phyloP scores from a whole-genome alignment of 1,140 invertebrate genomes.

The Lepidurus arcticus region DNA sequence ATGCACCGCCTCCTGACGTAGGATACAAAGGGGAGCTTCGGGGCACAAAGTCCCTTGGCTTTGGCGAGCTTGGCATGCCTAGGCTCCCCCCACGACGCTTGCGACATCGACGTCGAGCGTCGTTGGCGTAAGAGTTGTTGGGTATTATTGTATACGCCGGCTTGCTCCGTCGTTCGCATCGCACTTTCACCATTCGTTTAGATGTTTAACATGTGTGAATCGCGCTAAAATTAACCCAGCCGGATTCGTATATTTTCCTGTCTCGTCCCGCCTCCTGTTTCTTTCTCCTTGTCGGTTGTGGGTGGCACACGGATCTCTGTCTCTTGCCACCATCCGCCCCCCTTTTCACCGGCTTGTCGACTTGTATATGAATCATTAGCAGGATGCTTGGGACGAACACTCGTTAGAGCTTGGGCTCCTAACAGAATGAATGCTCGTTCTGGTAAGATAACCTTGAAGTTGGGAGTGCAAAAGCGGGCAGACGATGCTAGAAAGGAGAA shows the following conservation, averaged over 20 bases:
- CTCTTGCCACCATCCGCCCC: not conserved
- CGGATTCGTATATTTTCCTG: not conserved
- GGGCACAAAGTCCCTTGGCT: too few relatives aligned
- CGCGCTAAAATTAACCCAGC: not conserved
- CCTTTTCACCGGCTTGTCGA: conserved; percentile 2
- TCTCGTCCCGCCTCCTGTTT: not conserved
- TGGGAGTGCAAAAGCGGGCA: not conserved
- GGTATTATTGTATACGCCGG: not conserved
- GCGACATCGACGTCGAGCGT: not conserved
- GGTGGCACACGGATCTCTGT: not conserved
- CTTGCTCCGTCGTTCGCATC: not conserved
- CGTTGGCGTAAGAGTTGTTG: not conserved
- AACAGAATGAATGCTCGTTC: too few relatives aligned
- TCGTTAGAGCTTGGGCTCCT: not conserved
- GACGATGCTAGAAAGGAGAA: not conserved
- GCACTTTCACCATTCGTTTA: not conserved
- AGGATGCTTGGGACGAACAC: not conserved
- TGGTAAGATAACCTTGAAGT: too few relatives aligned
- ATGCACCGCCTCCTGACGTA: not conserved
- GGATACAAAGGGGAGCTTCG: not conserved
- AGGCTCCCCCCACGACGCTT: not conserved
- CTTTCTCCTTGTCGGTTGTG: not conserved
- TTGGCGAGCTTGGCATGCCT: not conserved
- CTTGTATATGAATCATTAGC: not conserved
- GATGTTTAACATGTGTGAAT: not conserved